Conservation (phyloP, 2,888 invertebrate genomes). For the Oscheius sp. region DNA sequence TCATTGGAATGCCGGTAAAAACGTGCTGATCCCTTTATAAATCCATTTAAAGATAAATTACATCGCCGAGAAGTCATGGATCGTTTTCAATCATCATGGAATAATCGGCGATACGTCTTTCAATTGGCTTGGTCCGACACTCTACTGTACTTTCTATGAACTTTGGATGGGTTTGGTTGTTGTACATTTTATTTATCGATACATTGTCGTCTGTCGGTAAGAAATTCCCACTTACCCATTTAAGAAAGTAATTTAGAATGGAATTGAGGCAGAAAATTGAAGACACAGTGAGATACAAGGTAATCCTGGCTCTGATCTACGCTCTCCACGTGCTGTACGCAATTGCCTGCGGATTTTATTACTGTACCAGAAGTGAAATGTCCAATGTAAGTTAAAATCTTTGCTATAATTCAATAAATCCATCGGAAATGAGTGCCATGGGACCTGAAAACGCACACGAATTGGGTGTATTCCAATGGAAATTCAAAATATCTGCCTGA, state of each 20-base stretch:
- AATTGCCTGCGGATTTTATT: constrained; percentile 20
- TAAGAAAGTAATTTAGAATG: not conserved
- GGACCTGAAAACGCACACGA: too few relatives aligned
- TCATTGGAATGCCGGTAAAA: constrained; percentile 20
- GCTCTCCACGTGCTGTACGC: constrained; percentile 4
- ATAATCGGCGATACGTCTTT: constrained; percentile 20
- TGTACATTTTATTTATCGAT: constrained; percentile 28
- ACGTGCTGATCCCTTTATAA: too few relatives aligned
- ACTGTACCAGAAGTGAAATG: constrained; percentile 19
- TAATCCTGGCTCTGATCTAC: not conserved
- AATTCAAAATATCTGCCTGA: too few relatives aligned
- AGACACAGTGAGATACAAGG: not conserved
- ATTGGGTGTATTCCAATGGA: too few relatives aligned
- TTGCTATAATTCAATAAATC: too few relatives aligned
- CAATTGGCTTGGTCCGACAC: constrained; percentile 14
- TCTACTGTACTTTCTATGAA: constrained; percentile 21
- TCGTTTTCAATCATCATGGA: constrained; percentile 22
- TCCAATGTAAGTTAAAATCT: constrained; percentile 11
- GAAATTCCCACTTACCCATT: not conserved
- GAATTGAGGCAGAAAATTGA: constrained; percentile 20
- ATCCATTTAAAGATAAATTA: constrained; percentile 15
- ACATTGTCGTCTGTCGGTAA: constrained; percentile 12
- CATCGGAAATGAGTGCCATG: too few relatives aligned
- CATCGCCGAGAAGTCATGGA: constrained; percentile 16
- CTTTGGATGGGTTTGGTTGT: constrained; percentile 29